Percentiles rank a stretch among this genome's conserved stretches.
Conservation (phyloP, 2,888 invertebrate genomes). For the Drosophila rellima region DNA sequence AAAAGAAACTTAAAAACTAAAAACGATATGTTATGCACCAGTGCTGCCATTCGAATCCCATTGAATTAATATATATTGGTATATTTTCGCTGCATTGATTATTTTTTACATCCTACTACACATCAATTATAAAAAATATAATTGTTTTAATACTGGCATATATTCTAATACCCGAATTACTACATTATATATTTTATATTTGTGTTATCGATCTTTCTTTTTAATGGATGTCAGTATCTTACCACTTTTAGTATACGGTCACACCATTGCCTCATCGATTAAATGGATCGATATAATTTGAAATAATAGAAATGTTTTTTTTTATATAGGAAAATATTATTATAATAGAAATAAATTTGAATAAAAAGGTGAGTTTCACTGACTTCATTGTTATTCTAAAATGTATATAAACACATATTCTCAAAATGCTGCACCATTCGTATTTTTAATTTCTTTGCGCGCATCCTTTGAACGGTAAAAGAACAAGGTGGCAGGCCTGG, state of each 20-base stretch:
- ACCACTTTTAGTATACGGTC: not conserved
- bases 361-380: too few relatives aligned
- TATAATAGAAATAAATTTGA: too few relatives aligned
- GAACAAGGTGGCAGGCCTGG: too few relatives aligned
- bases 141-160: not conserved
- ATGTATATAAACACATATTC: too few relatives aligned
- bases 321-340: too few relatives aligned
- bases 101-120: too few relatives aligned
- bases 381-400: too few relatives aligned
- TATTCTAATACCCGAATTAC: not conserved
- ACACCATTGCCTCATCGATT: not conserved
- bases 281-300: not conserved
- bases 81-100: not conserved
- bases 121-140: not conserved
- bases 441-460: too few relatives aligned
- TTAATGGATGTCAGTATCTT: not conserved
- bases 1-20: not conserved
- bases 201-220: not conserved
- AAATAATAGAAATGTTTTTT: not conserved
- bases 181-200: not conserved
- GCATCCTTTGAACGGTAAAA: too few relatives aligned
- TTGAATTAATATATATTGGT: not conserved
- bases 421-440: too few relatives aligned
- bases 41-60: slow-evolving; percentile 1
- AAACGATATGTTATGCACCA: not conserved